Evolutionary conservation across 2,797 vertebrate genomes (phyloP).

Genomic region (Sphaeramia orbicularis): DNA sequence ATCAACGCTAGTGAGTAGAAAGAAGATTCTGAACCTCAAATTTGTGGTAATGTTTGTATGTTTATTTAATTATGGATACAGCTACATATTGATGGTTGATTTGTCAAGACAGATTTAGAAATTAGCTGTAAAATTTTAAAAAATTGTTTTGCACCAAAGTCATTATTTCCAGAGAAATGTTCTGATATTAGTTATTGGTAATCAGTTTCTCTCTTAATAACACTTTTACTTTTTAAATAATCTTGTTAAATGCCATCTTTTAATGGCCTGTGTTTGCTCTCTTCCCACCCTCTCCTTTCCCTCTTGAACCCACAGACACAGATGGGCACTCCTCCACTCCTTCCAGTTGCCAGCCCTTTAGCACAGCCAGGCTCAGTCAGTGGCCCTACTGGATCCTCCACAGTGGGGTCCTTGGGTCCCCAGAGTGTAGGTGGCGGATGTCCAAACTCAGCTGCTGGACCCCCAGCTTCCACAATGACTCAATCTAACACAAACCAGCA

Average conservation of each 20-base stretch:
- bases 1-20: too few species aligned
- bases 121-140: too few species aligned
- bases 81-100: too few species aligned
- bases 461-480: constrained; percentile 72
- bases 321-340: constrained; percentile 90
- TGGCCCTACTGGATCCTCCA: constrained; percentile 68
- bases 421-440: constrained; percentile 74
- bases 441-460: constrained; percentile 63
- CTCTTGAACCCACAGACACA: constrained; percentile 83
- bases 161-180: too few species aligned
- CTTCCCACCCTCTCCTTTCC: background rate
- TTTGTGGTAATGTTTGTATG: background rate
- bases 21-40: background rate
- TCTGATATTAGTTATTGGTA: background rate
- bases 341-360: constrained; percentile 92
- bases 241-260: background rate
- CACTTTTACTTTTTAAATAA: background rate
- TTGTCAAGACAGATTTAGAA: too few species aligned
- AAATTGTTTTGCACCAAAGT: too few species aligned
- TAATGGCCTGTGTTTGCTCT: background rate
- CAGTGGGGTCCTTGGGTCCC: constrained; percentile 83
- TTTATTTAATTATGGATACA: too few species aligned
- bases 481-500: constrained; percentile 84
- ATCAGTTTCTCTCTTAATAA: background rate
- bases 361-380: constrained; percentile 85